Percentiles rank a stretch among this genome's conserved stretches.
Evolutionary conservation across 2,888 invertebrate species (phyloP).

Genomic region (Aproaerema taeniolella): DNA sequence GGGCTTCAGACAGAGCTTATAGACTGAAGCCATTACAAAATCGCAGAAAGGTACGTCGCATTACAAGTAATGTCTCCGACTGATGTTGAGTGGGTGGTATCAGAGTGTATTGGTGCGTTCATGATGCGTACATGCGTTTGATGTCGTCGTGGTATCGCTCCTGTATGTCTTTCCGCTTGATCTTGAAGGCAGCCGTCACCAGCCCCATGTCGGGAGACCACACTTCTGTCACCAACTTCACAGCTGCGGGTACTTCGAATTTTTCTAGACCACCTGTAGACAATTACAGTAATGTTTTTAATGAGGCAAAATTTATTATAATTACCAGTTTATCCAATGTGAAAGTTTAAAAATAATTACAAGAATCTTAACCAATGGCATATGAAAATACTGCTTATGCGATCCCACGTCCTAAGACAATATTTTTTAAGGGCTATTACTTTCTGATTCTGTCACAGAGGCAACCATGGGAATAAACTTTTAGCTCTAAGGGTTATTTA

Average conservation of each 20-base stretch:
- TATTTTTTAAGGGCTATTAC: too few relatives aligned
- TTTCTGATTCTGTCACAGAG: too few relatives aligned
- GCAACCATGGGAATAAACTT: too few relatives aligned
- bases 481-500: too few relatives aligned
- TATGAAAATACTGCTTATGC: too few relatives aligned
- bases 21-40: too few relatives aligned
- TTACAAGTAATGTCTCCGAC: not conserved
- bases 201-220: slow-evolving; percentile 99
- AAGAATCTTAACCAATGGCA: too few relatives aligned
- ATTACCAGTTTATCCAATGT: too few relatives aligned
- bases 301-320: not conserved
- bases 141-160: slow-evolving; percentile 95
- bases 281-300: not conserved
- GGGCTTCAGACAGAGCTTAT: too few relatives aligned
- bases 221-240: slow-evolving; percentile 92
- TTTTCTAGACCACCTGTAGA: slow-evolving; percentile 90
- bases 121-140: slow-evolving; percentile 95
- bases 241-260: slow-evolving; percentile 94
- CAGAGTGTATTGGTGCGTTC: too few relatives aligned
- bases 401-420: too few relatives aligned
- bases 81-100: not conserved
- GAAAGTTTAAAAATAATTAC: too few relatives aligned
- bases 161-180: slow-evolving; percentile 97
- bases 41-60: not conserved
- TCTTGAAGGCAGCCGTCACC: slow-evolving; percentile 98